Percentiles rank a stretch among this genome's conserved stretches.
phyloP scores from a whole-genome alignment of 2,113 vertebrate genomes.

The Psilopsiagon aymara region DNA sequence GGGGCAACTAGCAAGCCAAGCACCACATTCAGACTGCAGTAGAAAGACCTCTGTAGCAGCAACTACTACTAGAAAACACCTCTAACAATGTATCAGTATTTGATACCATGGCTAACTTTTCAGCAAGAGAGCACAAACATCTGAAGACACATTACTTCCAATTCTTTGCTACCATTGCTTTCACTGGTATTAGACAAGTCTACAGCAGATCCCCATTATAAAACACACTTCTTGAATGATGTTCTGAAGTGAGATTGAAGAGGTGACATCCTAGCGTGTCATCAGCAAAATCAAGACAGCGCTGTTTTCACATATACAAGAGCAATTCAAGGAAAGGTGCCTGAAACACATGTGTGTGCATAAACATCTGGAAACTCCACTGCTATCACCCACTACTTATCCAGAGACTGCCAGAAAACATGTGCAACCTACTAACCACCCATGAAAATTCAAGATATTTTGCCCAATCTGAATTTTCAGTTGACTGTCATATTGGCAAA shows the following conservation, averaged over 20 bases:
- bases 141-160: not conserved
- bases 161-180: not conserved
- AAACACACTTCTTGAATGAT: not conserved
- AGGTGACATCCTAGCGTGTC: not conserved
- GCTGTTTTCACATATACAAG: slow-evolving; percentile 33
- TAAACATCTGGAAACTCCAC: slow-evolving; percentile 53
- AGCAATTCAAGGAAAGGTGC: slow-evolving; percentile 45
- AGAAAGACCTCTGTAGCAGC: not conserved
- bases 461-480: slow-evolving; percentile 37
- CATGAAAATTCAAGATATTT: slow-evolving; percentile 27
- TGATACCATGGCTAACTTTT: not conserved
- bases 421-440: slow-evolving; percentile 21
- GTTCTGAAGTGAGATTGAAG: slow-evolving; percentile 6
- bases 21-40: not conserved
- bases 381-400: slow-evolving; percentile 27
- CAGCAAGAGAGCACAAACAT: not conserved
- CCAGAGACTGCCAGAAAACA: slow-evolving; percentile 35
- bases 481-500: slow-evolving; percentile 16
- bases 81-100: not conserved
- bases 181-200: not conserved
- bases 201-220: not conserved
- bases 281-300: slow-evolving; percentile 20
- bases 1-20: not conserved
- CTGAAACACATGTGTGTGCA: slow-evolving; percentile 7
- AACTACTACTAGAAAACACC: not conserved